phyloP scores from a whole-genome alignment of 2,113 vertebrate genomes.

The Pelodiscus sinensis region DNA sequence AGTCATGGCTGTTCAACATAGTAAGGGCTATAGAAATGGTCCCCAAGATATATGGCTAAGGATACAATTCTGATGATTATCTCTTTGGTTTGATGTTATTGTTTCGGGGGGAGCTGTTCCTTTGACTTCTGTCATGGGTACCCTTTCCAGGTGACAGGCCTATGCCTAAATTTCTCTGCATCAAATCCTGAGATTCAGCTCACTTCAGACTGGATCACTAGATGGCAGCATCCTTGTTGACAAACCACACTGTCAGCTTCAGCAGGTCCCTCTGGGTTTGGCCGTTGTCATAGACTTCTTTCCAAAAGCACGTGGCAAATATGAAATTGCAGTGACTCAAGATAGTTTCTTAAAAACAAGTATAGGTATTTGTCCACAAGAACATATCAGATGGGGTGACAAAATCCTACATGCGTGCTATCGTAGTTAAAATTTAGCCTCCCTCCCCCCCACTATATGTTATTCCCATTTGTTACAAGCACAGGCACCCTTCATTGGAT shows the following conservation, averaged over 20 bases:
- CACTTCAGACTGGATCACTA: conserved; percentile 18
- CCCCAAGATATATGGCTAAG: neutral
- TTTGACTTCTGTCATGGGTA: neutral
- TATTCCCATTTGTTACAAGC: conserved; percentile 51
- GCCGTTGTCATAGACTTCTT: conserved; percentile 27
- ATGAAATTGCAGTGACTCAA: neutral
- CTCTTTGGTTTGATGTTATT: neutral
- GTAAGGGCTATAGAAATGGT: neutral
- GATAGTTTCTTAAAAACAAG: conserved; percentile 40
- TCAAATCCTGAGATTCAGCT: neutral
- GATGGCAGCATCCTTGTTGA: conserved; percentile 21
- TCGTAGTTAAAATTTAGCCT: conserved; percentile 31
- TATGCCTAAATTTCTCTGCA: conserved; percentile 15
- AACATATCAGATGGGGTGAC: conserved; percentile 16
- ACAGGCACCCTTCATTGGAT: conserved; percentile 55
- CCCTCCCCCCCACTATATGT: neutral
- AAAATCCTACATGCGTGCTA: conserved; percentile 12
- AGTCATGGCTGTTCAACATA: neutral
- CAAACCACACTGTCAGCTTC: neutral
- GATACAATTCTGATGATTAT: neutral
- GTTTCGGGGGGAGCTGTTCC: accelerated
- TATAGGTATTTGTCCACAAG: conserved; percentile 18
- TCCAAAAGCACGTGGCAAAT: neutral
- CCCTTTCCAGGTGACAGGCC: neutral
- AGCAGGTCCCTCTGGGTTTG: neutral